Conservation (phyloP, 2,113 vertebrate species). For the Pollachius pollachius region DNA sequence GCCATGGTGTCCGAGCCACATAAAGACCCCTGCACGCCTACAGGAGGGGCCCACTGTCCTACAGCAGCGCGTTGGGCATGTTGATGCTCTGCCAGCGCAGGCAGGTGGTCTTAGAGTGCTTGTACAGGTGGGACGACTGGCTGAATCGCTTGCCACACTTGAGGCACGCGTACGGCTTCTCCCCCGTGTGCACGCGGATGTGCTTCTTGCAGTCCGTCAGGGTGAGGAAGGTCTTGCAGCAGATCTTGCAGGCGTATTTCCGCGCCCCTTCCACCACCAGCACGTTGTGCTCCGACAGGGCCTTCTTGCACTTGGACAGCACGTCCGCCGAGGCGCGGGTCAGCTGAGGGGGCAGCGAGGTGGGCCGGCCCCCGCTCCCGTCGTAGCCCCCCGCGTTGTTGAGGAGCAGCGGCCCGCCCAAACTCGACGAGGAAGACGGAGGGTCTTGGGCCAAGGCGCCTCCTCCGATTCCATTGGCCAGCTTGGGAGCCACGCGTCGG, state of each 20-base stretch:
- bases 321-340: conserved; percentile 95
- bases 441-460: conserved; percentile 80
- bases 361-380: conserved; percentile 69
- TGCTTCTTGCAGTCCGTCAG: conserved; percentile 98
- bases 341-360: conserved; percentile 79
- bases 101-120: conserved; percentile 97
- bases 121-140: conserved; percentile 96
- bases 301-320: conserved; percentile 96
- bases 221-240: conserved; percentile 97
- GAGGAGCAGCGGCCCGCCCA: conserved; percentile 76
- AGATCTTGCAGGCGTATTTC: conserved; percentile 97
- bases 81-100: conserved; percentile 95
- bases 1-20: neutral
- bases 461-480: conserved; percentile 61
- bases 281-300: conserved; percentile 96
- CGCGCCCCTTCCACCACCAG: conserved; percentile 94
- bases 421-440: conserved; percentile 65
- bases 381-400: conserved; percentile 71
- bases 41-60: neutral
- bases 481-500: conserved; percentile 92
- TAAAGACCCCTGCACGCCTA: neutral
- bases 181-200: conserved; percentile 95
- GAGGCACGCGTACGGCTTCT: conserved; percentile 95
- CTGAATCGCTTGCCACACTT: conserved; percentile 97
- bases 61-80: conserved; percentile 87